Conservation (phyloP, 1,140 invertebrate genomes). For the Mizuhopecten yessoensis region DNA sequence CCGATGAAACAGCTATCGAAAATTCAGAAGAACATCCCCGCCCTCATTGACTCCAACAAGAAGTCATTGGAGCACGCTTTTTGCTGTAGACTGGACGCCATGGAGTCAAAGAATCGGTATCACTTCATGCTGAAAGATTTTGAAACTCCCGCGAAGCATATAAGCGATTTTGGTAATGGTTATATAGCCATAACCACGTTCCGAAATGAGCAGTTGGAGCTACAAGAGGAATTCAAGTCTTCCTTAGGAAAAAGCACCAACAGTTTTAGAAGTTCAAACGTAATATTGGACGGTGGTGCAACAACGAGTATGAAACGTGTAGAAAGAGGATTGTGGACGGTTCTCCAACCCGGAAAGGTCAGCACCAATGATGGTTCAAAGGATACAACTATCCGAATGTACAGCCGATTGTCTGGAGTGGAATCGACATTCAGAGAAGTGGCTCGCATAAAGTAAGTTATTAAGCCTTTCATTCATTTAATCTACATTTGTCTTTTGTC, state of each 20-base stretch:
- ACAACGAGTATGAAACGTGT: not conserved
- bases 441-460: not conserved
- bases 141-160: conserved; percentile 44
- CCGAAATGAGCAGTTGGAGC: not conserved
- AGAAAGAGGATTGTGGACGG: not conserved
- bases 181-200: conserved; percentile 59
- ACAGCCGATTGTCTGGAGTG: not conserved
- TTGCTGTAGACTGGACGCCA: conserved; percentile 52
- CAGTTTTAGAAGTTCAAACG: not conserved
- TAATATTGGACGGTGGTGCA: not conserved
- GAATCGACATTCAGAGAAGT: conserved; percentile 1
- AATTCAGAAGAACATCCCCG: conserved; percentile 67
- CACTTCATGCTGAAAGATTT: conserved; percentile 55
- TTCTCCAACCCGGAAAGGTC: not conserved
- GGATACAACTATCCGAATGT: not conserved
- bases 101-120: conserved; percentile 42
- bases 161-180: conserved; percentile 58
- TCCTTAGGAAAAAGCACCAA: not conserved
- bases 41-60: conserved; percentile 68
- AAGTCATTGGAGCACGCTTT: conserved; percentile 69
- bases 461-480: too few relatives aligned
- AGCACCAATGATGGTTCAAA: not conserved
- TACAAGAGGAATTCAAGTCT: not conserved
- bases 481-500: too few relatives aligned
- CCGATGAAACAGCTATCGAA: conserved; percentile 54